A percentile compares a stretch with the other conserved stretches of the same genome.
These are phyloP conservation scores for Lasioglossum marginatum DNA, from an alignment of 2,888 invertebrate genomes.

Conservation along the genomic window DNA sequence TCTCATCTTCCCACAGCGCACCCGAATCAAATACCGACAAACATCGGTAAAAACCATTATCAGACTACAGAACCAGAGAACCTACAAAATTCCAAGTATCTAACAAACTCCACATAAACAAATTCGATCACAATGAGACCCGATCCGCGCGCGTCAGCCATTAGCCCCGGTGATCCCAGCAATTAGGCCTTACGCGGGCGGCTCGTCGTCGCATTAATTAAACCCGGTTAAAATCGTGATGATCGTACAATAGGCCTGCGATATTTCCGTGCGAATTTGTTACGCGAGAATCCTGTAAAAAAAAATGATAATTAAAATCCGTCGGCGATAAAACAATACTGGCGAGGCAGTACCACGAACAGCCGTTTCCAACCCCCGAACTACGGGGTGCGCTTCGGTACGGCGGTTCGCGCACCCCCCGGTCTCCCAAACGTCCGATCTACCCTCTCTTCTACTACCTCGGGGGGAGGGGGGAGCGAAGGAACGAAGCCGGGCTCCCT, in stretches of 20 bases:
- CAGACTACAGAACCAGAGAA: not conserved
- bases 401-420: constrained; percentile 76
- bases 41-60: not conserved
- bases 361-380: constrained; percentile 55
- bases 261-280: constrained; percentile 31
- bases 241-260: constrained; percentile 26
- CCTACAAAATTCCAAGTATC: not conserved
- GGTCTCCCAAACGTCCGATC: constrained; percentile 72
- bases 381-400: constrained; percentile 14
- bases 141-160: not conserved
- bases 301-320: constrained; percentile 44
- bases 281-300: constrained; percentile 8
- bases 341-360: constrained; percentile 32
- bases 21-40: not conserved
- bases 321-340: constrained; percentile 41
- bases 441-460: constrained; percentile 70
- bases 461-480: constrained; percentile 64
- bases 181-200: not conserved
- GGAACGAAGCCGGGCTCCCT: constrained; percentile 75
- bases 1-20: not conserved
- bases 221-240: constrained; percentile 4
- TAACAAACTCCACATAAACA: not conserved
- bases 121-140: not conserved
- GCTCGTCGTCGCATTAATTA: constrained; percentile 1
- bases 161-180: not conserved